Base-by-base conservation (phyloP, 2,797 vertebrate species). In the Delichon dasypus region DNA sequence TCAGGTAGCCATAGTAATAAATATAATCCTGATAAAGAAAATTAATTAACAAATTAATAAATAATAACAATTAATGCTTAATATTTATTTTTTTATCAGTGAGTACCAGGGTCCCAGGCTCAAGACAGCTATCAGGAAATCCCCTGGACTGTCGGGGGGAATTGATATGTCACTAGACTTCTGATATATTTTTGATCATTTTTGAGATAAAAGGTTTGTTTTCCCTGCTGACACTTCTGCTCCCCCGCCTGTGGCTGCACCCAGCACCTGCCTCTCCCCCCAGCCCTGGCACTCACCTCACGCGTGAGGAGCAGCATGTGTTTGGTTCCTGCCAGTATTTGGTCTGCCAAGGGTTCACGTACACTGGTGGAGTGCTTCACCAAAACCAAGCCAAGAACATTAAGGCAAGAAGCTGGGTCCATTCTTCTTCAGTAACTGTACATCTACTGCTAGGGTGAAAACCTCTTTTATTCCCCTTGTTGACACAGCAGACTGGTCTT, bases 301-400 rank as follows among this genome's bases (percentile, higher is more conserved):
- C 19, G 3, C 0, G 0, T 1, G 3, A 67, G 29, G 42, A 34
- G 5, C 16, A 48, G 18, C 0, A 0, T 0, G 3, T 4, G 2
- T 78, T 81, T 64, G 27, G 13, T 40, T 84, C 22, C 62, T 60
- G 66, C 9, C 40, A 44, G 26, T 5, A 7, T 1, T 0, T 29
- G 8, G 23, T 62, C 38, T 87, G 29, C 32, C 38, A 50, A 57
- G 18, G 32, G 25, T 48, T 76, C 48, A 18, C 36, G 15, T 11
- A 7, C 5, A 5, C 8, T 1, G 1, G 17, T 11, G 58, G 32
- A 84, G 51, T 47, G 25, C 5, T 40, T 23, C 22, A 21, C 17
- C 51, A 58, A 61, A 89, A 78, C 12, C 26, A 60, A 67, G 50
- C 34, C 70, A 71, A 61, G 51, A 47, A 51, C 38, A 58, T 6